Base-by-base conservation (phyloP, 2,113 vertebrate species). In the Pandion haliaetus region DNA sequence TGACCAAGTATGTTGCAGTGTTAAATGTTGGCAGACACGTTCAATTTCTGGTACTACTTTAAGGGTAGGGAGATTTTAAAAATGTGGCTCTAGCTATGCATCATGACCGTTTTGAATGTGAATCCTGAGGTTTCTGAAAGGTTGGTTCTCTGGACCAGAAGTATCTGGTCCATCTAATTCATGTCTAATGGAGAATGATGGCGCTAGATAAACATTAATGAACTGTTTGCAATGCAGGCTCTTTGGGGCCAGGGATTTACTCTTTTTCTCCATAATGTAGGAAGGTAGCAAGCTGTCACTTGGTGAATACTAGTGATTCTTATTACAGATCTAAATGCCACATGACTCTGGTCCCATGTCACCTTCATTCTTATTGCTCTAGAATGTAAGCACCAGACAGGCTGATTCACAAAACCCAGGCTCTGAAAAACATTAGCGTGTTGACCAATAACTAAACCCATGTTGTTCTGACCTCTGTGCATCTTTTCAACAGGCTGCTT, bases 1-100 rank as follows among this genome's bases (percentile, higher is more conserved):
- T 12, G 24, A 29, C 6, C 3, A n/a, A 23, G 24, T 42, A 8
- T 0, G 0, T 2, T 76, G 63, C 24, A 62, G 63, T 10, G 40
- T 24, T 40, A 57, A 28, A 28, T 18, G 29, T 1, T 86, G 77
- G 23, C 34, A 57, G 18, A 8, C 4, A 29, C 8, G 20, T 23
- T 34, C 61, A 10, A 1, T 61, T 84, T 24, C 59, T 87, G 55
- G 45, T 20, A 5, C 31, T 40, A 1, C 14, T 85, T 58, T 21
- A 25, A 71, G 59, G 38, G 32, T 36, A 82, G 66, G 32, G 18
- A 38, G 69, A 59, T 21, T 23, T 89, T 40, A 54, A 28, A 82
- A 66, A 38, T 6, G 15, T 72, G 54, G 1, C 14, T 58, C 23
- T 14, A 4, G 47, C 62, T 81, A 6, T 28, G 49, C 12, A n/a